These are phyloP conservation scores for Pseudochirops corinnae DNA, from an alignment of 2,797 vertebrate species.

Conservation along the genomic window DNA sequence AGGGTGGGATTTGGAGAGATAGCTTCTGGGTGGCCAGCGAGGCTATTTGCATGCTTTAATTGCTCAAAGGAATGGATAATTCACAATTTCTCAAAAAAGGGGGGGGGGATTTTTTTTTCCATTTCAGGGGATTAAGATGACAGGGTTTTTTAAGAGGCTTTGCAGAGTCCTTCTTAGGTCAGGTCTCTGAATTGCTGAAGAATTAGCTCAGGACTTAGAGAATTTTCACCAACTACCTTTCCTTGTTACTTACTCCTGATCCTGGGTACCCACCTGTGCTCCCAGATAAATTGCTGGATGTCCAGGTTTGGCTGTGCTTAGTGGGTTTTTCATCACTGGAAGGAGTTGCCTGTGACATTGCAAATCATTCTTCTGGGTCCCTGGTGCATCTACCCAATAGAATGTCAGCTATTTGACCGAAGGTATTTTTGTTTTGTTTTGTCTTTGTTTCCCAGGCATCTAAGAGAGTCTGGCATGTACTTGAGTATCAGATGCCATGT, in stretches of 20 bases:
- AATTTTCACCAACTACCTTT: background rate
- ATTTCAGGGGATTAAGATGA: slow-evolving; percentile 59
- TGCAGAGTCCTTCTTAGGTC: slow-evolving; percentile 36
- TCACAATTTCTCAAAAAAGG: background rate
- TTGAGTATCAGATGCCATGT: background rate
- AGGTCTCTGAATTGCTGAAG: slow-evolving; percentile 67
- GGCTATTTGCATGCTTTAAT: slow-evolving; percentile 28
- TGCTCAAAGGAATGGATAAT: background rate
- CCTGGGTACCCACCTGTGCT: background rate
- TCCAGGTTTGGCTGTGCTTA: background rate
- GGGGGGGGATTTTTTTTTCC: slow-evolving; percentile 20
- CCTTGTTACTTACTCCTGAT: background rate
- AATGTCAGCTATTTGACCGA: background rate
- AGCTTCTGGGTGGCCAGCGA: background rate
- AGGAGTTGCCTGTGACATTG: background rate
- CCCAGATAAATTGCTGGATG: background rate
- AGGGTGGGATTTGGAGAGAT: background rate
- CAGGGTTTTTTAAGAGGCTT: slow-evolving; percentile 56
- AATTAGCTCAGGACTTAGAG: slow-evolving; percentile 56
- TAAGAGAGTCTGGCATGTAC: background rate
- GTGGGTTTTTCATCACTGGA: background rate
- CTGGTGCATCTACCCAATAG: background rate
- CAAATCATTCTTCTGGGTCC: background rate
- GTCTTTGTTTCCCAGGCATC: background rate
- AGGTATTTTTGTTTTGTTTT: background rate